phyloP scores from a whole-genome alignment of 2,888 invertebrate genomes.

The Synergus itoensis region DNA sequence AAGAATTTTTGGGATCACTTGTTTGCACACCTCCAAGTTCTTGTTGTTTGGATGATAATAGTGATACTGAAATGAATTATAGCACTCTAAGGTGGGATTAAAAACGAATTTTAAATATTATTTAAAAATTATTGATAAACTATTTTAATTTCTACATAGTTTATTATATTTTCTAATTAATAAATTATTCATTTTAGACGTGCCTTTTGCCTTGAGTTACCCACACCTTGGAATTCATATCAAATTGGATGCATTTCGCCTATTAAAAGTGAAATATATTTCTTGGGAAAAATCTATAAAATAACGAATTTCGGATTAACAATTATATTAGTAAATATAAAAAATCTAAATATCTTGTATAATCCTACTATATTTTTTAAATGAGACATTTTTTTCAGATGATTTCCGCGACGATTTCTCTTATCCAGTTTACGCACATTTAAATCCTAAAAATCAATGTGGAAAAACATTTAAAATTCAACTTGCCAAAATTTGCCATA shows the following conservation, averaged over 20 bases:
- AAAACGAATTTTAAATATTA: not conserved
- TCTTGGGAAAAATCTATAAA: not conserved
- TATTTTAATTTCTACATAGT: no score
- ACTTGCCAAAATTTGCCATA: no score
- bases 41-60: slow-evolving; percentile 1
- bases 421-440: no score
- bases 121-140: not conserved
- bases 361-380: not conserved
- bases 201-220: not conserved
- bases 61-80: not conserved
- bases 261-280: slow-evolving; percentile 7
- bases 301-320: not conserved
- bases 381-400: not conserved
- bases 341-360: not conserved
- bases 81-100: not conserved
- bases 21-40: slow-evolving; percentile 3
- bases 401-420: not conserved
- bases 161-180: no score
- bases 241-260: slow-evolving; percentile 9
- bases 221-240: slow-evolving; percentile 24
- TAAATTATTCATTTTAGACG: not conserved
- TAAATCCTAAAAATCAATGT: not conserved
- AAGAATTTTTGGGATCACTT: not conserved
- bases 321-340: slow-evolving; percentile 7
- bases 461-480: not conserved